These are phyloP conservation scores for Picus viridis DNA, from an alignment of 2,797 vertebrate genomes.

Conservation along the genomic window DNA sequence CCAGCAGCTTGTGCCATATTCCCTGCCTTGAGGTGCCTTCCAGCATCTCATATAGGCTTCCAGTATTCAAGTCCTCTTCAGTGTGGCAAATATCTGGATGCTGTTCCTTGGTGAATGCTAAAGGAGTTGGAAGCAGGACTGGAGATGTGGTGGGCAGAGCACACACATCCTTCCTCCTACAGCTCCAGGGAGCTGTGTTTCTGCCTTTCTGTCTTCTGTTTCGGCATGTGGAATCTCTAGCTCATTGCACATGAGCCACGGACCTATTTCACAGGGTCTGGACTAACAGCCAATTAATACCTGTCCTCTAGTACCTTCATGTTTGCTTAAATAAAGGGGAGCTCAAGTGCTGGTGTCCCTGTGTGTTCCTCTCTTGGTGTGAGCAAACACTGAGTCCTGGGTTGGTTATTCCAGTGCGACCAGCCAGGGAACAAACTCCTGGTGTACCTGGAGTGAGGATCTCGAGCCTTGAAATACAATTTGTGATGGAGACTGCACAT, in stretches of 20 bases:
- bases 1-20: accelerated
- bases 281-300: neutral
- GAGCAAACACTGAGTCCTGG: neutral
- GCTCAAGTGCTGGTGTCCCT: neutral
- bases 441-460: neutral
- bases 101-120: neutral
- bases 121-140: neutral
- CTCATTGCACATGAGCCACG: neutral
- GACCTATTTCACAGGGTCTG: neutral
- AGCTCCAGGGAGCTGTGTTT: neutral
- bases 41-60: neutral
- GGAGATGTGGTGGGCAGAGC: neutral
- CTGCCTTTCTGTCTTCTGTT: neutral
- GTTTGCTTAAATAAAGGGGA: neutral
- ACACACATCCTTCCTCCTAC: neutral
- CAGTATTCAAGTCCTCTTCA: neutral
- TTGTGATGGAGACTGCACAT: accelerated
- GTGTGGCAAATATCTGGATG: neutral
- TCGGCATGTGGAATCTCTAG: neutral
- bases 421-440: neutral
- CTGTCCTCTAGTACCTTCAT: neutral
- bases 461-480: neutral
- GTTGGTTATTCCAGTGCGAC: neutral
- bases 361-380: neutral
- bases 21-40: neutral